Conservation (phyloP, 2,113 vertebrate species). For the Ctenodactylus gundi region DNA sequence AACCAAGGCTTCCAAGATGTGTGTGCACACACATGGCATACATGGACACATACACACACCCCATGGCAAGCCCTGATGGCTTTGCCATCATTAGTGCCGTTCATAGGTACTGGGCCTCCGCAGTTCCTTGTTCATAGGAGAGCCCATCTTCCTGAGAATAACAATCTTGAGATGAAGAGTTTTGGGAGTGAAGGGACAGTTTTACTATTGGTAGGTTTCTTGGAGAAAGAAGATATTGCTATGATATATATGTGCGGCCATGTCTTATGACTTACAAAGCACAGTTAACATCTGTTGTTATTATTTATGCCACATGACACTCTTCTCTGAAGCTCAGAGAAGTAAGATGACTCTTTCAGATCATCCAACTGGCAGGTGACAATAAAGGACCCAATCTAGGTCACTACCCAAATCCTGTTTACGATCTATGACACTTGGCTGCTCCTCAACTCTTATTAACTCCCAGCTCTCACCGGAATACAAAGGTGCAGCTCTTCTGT, state of each 20-base stretch:
- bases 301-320: background rate
- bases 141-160: background rate
- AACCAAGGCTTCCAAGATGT: background rate
- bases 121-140: background rate
- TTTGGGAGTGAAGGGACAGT: background rate
- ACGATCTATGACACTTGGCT: background rate
- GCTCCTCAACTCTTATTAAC: background rate
- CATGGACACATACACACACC: rapidly evolving
- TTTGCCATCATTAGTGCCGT: background rate
- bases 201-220: background rate
- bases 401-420: background rate
- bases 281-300: background rate
- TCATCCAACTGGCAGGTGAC: background rate
- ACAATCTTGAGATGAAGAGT: background rate
- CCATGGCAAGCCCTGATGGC: background rate
- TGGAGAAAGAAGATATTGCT: background rate
- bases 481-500: background rate
- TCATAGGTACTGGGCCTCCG: background rate
- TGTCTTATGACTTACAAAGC: background rate
- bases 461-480: background rate
- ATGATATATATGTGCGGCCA: background rate
- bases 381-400: background rate
- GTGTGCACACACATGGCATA: rapidly evolving
- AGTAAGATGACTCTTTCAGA: background rate
- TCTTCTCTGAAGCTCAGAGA: background rate